Base-by-base conservation (phyloP, 2,888 invertebrate genomes). In the Ophion costatus region DNA sequence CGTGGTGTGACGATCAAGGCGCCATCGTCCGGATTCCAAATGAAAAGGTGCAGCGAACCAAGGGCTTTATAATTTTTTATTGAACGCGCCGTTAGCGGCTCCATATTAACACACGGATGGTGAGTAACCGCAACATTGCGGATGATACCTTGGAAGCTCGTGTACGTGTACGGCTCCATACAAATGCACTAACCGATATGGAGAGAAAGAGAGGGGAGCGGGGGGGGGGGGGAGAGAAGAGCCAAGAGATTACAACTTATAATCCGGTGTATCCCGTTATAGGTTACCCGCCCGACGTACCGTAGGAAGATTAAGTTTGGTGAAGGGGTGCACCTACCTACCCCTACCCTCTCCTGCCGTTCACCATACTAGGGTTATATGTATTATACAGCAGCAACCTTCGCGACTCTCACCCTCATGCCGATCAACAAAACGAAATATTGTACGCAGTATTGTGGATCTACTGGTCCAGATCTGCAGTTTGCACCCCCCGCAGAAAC, bases 231-330 rank as follows among this genome's bases (percentile, higher is more conserved):
- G 38, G 57, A 57, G 56, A 71, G 22, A 29, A 38, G 22, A 64
- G 66, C 33, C 29, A 69, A 20, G 82, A 88, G 92, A 89, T 92
- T 92, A 92, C 92, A 91, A 92, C 90, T 91, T 90, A 91, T 92
- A 92, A 92, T 92, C 92, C 91, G 81, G 74, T 76, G 80, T 88
- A 64, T 91, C 91, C 88, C 89, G 90, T 92, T 91, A 92, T 90
- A 88, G 92, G 90, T 91, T 90, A 89, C 88, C 89, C 87, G 87
- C 89, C 84, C 89, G 87, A 82, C 88, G 84, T 86, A 86, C 83
- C 88, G 84, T 85, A 80, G 87, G 89, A 91, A 92, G 92, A 92
- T 92, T 92, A 92, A 89, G 88, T 82, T 89, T 82, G 24, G 33
- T 45, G 56, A 71, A 56, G 80, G 78, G 80, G 77, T 59, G 57